Percentiles rank a stretch among this genome's conserved stretches.
Conservation (phyloP, 2,113 vertebrate genomes). For the Manacus vitellinus region DNA sequence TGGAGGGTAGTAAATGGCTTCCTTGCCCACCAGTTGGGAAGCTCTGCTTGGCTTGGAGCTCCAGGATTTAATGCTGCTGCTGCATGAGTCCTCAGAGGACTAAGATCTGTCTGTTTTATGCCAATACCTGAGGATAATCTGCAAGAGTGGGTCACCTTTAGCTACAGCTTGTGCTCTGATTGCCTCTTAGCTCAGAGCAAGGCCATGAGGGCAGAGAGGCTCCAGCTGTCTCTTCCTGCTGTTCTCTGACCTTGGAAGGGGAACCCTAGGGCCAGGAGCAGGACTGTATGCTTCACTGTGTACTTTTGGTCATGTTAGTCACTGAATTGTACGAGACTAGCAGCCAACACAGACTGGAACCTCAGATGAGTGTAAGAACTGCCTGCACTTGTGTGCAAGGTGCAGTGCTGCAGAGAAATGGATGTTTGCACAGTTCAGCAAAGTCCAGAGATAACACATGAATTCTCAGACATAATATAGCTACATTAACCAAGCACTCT, state of each 20-base stretch:
- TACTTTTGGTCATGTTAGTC: neutral
- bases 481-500: neutral
- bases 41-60: neutral
- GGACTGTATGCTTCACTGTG: neutral
- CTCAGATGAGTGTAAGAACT: neutral
- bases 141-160: neutral
- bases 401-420: neutral
- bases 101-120: neutral
- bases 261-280: neutral
- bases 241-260: slow-evolving; percentile 8
- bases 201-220: neutral
- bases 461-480: neutral
- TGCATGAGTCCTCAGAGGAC: neutral
- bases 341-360: neutral
- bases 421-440: neutral
- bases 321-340: neutral
- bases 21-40: neutral
- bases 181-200: neutral
- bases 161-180: neutral
- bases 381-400: neutral
- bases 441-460: neutral
- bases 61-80: neutral
- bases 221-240: slow-evolving; percentile 48
- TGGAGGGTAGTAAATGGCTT: neutral
- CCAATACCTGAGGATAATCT: neutral